A percentile compares a stretch with the other conserved stretches of the same genome.
Conservation (phyloP, 2,797 vertebrate genomes). For the Semaprochilodus insignis region DNA sequence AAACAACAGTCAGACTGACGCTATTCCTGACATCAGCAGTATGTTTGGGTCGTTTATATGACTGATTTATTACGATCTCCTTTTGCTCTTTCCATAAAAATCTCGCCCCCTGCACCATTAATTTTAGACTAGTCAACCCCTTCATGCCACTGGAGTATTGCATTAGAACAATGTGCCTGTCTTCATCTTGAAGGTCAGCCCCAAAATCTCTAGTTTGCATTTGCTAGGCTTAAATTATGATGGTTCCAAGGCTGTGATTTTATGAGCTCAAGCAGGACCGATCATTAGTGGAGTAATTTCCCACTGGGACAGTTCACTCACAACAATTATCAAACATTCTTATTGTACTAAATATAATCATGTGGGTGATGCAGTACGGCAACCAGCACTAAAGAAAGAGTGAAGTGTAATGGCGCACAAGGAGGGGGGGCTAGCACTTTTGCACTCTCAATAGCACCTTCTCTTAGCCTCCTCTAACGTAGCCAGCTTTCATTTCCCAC, state of each 20-base stretch:
- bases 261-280: neutral
- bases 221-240: neutral
- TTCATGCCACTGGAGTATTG: neutral
- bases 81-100: neutral
- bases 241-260: neutral
- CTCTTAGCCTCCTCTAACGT: neutral
- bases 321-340: neutral
- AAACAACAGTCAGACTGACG: neutral
- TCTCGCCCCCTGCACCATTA: neutral
- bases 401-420: neutral
- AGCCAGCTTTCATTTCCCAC: neutral
- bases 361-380: too few relatives aligned
- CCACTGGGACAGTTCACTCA: neutral
- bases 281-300: neutral
- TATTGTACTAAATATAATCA: neutral
- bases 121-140: neutral
- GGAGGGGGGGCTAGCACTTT: neutral
- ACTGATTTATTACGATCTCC: neutral
- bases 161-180: neutral
- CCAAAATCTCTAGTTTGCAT: neutral
- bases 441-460: neutral
- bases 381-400: neutral
- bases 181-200: constrained; percentile 1
- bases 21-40: neutral
- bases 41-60: neutral